These are phyloP conservation scores for Hydrozoanthus gracilis DNA, from an alignment of 92 coral and sea anemone species.

Conservation along the genomic window DNA sequence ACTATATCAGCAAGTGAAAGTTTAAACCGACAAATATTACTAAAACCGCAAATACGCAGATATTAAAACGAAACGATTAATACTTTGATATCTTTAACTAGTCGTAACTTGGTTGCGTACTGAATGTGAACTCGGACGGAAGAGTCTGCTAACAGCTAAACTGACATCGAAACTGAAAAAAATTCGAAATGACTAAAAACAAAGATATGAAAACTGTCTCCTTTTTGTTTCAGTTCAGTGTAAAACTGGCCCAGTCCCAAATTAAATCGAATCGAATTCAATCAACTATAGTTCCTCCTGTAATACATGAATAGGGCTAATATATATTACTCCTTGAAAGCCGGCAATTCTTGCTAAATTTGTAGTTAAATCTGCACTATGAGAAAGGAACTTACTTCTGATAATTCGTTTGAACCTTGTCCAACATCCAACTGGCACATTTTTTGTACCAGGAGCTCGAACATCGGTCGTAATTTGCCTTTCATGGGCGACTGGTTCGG, in stretches of 20 bases:
- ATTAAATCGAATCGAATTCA: conserved; percentile 14
- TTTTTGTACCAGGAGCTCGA: conserved; percentile 93
- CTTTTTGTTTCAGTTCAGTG: neutral
- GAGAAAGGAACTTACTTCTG: conserved; percentile 74
- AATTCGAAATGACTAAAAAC: neutral
- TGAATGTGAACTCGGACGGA: too few relatives aligned
- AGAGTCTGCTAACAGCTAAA: neutral
- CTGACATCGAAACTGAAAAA: neutral
- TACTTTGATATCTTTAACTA: neutral
- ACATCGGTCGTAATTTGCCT: conserved; percentile 89
- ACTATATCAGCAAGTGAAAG: neutral
- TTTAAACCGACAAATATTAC: neutral
- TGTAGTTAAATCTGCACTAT: neutral
- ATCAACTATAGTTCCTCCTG: neutral
- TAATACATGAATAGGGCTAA: neutral
- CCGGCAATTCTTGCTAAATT: neutral
- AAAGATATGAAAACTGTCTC: neutral
- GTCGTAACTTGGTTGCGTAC: neutral
- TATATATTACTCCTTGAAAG: neutral
- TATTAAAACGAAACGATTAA: neutral
- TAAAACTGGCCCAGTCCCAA: too few relatives aligned
- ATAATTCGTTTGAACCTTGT: conserved; percentile 94
- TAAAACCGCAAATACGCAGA: conserved; percentile 21
- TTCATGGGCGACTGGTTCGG: conserved; percentile 88
- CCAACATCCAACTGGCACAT: conserved; percentile 98